Conservation (phyloP, 2,888 invertebrate species). For the Drosophila anomalata region DNA sequence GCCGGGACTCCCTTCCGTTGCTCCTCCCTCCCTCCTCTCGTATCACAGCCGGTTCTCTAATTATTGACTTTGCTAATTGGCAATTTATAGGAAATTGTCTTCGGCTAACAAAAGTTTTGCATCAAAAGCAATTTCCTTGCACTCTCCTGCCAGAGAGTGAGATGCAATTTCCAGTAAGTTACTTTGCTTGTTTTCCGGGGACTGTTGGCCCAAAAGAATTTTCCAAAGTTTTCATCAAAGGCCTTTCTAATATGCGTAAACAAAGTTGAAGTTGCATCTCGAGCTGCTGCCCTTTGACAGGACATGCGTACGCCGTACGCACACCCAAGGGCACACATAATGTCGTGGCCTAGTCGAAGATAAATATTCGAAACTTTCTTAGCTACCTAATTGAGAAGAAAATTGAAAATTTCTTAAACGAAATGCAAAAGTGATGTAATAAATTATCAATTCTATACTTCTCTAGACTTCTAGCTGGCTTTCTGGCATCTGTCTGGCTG, state of each 20-base stretch:
- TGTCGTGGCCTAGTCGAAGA: slow-evolving; percentile 55
- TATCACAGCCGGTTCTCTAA: slow-evolving; percentile 46
- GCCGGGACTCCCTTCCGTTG: background rate
- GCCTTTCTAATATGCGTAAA: slow-evolving; percentile 41
- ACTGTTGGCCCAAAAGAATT: slow-evolving; percentile 49
- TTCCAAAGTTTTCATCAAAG: slow-evolving; percentile 55
- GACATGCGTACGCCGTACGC: slow-evolving; percentile 16
- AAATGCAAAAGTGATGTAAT: slow-evolving; percentile 59
- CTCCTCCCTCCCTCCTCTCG: background rate
- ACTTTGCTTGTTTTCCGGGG: slow-evolving; percentile 48
- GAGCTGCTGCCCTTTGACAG: slow-evolving; percentile 30
- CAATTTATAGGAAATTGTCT: slow-evolving; percentile 60
- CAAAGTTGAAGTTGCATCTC: slow-evolving; percentile 28
- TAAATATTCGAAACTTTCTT: slow-evolving; percentile 70
- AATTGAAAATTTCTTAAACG: slow-evolving; percentile 71
- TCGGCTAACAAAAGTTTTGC: slow-evolving; percentile 32
- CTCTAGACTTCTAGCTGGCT: background rate
- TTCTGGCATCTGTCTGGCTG: slow-evolving; percentile 19
- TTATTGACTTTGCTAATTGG: slow-evolving; percentile 58
- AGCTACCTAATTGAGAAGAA: slow-evolving; percentile 72
- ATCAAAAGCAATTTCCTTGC: slow-evolving; percentile 18
- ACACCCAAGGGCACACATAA: slow-evolving; percentile 17
- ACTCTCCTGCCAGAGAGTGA: background rate
- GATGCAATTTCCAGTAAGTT: slow-evolving; percentile 26
- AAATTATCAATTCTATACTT: slow-evolving; percentile 37